Percentiles rank a stretch among this genome's conserved stretches.
Conservation (phyloP, 2,113 vertebrate species). For the Podarcis cretensis region DNA sequence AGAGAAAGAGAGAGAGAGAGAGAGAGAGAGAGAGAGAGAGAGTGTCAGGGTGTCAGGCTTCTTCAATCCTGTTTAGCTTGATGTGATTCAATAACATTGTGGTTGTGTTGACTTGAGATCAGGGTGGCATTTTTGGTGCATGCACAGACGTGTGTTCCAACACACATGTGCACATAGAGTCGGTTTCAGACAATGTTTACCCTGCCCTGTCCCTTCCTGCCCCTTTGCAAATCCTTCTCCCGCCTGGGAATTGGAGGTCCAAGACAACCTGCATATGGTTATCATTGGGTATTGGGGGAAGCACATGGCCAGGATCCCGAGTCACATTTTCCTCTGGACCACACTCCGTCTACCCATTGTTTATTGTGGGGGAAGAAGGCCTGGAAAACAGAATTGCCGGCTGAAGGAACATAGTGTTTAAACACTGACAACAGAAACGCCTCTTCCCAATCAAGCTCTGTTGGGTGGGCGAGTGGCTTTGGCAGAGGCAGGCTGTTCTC, state of each 20-base stretch:
- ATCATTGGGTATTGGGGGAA: conserved; percentile 50
- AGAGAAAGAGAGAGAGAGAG: too few relatives aligned
- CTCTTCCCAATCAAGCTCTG: conserved; percentile 22
- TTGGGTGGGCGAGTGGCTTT: conserved; percentile 39
- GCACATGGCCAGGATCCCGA: conserved; percentile 49
- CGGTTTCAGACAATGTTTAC: background rate
- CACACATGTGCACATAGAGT: background rate
- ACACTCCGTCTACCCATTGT: conserved; percentile 59
- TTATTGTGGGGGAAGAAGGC: conserved; percentile 57
- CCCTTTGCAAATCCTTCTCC: background rate
- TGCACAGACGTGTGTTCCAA: background rate
- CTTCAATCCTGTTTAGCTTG: background rate
- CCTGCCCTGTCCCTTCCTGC: rapidly evolving
- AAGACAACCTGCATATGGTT: conserved; percentile 59
- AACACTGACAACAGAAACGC: conserved; percentile 15
- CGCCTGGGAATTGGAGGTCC: conserved; percentile 18
- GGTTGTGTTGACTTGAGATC: rapidly evolving
- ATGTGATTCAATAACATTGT: background rate
- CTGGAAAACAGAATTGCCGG: conserved; percentile 58
- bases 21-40: too few relatives aligned
- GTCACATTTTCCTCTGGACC: conserved; percentile 67
- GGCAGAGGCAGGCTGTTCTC: background rate
- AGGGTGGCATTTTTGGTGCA: rapidly evolving
- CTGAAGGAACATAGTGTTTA: conserved; percentile 55
- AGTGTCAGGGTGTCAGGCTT: too few relatives aligned